Percentiles rank a stretch among this genome's conserved stretches.
phyloP scores from a whole-genome alignment of 2,113 vertebrate species.

The Lepisosteus osseus region DNA sequence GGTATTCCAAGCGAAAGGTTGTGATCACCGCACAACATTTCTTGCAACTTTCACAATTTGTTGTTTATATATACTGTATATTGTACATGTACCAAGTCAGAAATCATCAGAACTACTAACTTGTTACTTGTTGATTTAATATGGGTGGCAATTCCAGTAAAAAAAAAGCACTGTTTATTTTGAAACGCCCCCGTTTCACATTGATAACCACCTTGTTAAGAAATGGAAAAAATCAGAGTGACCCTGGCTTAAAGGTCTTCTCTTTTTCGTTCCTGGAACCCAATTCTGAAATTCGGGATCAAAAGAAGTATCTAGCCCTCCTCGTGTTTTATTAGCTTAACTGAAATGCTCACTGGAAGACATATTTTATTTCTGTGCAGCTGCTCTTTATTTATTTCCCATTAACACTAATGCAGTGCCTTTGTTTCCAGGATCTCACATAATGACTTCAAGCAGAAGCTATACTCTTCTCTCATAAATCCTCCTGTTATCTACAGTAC shows the following conservation, averaged over 20 bases:
- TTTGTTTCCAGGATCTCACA: no score
- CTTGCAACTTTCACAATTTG: no score
- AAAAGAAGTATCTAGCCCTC: not conserved
- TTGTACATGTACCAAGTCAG: no score
- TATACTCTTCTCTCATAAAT: no score
- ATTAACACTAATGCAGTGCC: not conserved
- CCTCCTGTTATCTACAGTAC: no score
- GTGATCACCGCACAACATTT: no score
- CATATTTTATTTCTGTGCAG: not conserved
- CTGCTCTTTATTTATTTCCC: not conserved
- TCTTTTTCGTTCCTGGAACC: not conserved
- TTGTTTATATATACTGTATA: no score
- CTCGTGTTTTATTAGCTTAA: not conserved
- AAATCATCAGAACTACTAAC: no score
- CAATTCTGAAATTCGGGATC: not conserved
- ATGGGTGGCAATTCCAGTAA: not conserved
- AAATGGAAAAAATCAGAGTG: not conserved
- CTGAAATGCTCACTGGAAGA: not conserved
- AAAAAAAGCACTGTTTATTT: not conserved
- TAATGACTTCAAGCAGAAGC: no score
- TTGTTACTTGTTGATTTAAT: no score
- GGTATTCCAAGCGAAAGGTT: no score
- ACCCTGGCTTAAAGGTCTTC: not conserved
- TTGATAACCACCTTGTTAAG: not conserved
- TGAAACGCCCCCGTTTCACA: conserved; percentile 3